These are phyloP conservation scores for Aricia agestis DNA, from an alignment of 1,140 invertebrate genomes.

Conservation along the genomic window DNA sequence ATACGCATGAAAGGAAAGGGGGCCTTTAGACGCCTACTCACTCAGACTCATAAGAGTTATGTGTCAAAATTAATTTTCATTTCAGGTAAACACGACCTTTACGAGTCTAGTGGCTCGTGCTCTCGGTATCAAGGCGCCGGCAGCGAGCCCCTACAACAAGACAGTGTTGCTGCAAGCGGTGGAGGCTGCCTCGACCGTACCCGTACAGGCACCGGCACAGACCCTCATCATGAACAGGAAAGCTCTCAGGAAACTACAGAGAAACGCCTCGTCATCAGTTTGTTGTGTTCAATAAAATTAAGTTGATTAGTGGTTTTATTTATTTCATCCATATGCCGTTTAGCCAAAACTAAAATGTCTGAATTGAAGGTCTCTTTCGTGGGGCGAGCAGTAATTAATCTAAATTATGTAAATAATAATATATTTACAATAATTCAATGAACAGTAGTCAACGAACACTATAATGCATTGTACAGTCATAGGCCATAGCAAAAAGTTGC, in stretches of 20 bases:
- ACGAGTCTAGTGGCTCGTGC: slow-evolving; percentile 56
- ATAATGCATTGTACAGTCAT: too few relatives aligned
- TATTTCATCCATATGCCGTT: slow-evolving; percentile 3
- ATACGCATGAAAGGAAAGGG: too few relatives aligned
- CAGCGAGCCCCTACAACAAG: slow-evolving; percentile 29
- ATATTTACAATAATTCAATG: too few relatives aligned
- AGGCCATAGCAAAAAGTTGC: too few relatives aligned
- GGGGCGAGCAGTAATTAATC: too few relatives aligned
- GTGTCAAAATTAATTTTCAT: slow-evolving; percentile 7
- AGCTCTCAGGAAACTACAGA: slow-evolving; percentile 54
- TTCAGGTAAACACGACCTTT: slow-evolving; percentile 61
- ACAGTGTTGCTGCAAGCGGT: slow-evolving; percentile 3
- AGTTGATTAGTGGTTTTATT: slow-evolving; percentile 10
- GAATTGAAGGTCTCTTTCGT: too few relatives aligned
- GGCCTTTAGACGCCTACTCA: too few relatives aligned
- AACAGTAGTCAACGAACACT: too few relatives aligned
- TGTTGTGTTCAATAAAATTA: slow-evolving; percentile 62
- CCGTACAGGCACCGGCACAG: slow-evolving; percentile 34
- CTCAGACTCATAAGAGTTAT: too few relatives aligned
- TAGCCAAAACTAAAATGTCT: too few relatives aligned
- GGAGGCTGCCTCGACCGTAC: not conserved
- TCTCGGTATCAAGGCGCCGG: slow-evolving; percentile 46
- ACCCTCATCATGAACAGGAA: slow-evolving; percentile 67
- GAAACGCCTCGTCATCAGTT: slow-evolving; percentile 61
- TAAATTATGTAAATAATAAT: too few relatives aligned